These are phyloP conservation scores for Passer domesticus DNA, from an alignment of 2,113 vertebrate genomes.

Conservation along the genomic window DNA sequence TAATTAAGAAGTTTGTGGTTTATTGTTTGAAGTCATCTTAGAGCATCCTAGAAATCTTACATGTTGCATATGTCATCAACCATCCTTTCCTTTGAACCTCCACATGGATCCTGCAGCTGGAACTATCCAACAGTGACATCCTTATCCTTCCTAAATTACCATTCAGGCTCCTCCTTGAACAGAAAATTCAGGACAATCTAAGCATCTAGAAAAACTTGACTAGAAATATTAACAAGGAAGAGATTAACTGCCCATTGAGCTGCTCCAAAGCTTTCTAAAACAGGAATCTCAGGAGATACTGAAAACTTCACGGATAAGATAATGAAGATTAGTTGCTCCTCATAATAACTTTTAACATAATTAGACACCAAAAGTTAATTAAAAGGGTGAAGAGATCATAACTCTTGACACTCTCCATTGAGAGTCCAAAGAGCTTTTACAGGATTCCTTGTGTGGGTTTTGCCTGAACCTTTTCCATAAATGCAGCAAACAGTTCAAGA, in stretches of 20 bases:
- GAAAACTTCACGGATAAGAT: rapidly evolving
- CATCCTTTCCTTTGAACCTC: not conserved
- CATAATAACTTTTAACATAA: not conserved
- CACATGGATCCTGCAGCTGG: not conserved
- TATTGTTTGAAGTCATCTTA: not conserved
- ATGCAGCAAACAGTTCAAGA: not conserved
- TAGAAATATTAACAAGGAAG: not conserved
- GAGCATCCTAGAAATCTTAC: not conserved
- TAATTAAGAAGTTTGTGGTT: not conserved
- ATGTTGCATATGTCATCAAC: rapidly evolving
- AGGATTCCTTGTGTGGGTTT: not conserved
- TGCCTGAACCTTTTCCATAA: not conserved
- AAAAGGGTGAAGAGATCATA: not conserved
- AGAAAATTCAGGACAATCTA: not conserved
- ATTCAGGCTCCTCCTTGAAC: not conserved
- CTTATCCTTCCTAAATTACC: not conserved
- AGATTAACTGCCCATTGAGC: not conserved
- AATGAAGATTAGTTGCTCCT: not conserved
- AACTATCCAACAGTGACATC: not conserved
- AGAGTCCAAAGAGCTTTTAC: not conserved
- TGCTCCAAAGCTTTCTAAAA: not conserved
- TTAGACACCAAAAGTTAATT: not conserved
- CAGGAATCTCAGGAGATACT: not conserved
- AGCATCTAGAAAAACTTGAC: not conserved
- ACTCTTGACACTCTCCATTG: not conserved